A percentile compares a stretch with the other conserved stretches of the same genome.
Evolutionary conservation across 2,888 invertebrate species (phyloP).

Genomic region (Eristalinus sepulchralis): DNA sequence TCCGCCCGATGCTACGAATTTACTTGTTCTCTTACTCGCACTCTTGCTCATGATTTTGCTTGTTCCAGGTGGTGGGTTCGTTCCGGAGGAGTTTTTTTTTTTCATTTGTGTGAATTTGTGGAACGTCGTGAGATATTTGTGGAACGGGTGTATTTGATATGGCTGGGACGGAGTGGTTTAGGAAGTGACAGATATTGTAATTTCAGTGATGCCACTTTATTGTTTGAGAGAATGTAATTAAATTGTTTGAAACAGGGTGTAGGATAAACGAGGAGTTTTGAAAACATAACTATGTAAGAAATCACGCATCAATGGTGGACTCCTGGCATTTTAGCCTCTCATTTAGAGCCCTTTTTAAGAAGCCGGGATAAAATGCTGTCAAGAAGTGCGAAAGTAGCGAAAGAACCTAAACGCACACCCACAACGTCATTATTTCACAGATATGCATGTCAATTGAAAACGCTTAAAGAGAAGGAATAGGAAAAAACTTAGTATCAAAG

Average conservation of each 20-base stretch:
- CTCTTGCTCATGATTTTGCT: not conserved
- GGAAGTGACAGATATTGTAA: not conserved
- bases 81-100: constrained; percentile 24
- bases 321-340: too few species aligned
- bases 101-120: not conserved
- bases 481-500: too few species aligned
- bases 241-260: not conserved
- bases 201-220: not conserved
- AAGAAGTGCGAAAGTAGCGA: too few species aligned
- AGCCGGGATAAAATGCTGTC: too few species aligned
- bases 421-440: too few species aligned
- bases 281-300: too few species aligned
- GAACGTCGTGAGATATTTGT: not conserved
- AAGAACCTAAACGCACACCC: too few species aligned
- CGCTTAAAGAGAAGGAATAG: too few species aligned
- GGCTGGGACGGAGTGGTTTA: not conserved
- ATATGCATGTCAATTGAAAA: too few species aligned
- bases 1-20: constrained; percentile 59
- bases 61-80: not conserved
- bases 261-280: too few species aligned
- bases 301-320: too few species aligned
- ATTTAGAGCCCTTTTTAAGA: too few species aligned
- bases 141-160: not conserved
- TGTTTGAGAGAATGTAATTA: not conserved
- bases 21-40: constrained; percentile 23